Evolutionary conservation across 2,888 invertebrate genomes (phyloP).

Genomic region (Hypomecis punctinalis): DNA sequence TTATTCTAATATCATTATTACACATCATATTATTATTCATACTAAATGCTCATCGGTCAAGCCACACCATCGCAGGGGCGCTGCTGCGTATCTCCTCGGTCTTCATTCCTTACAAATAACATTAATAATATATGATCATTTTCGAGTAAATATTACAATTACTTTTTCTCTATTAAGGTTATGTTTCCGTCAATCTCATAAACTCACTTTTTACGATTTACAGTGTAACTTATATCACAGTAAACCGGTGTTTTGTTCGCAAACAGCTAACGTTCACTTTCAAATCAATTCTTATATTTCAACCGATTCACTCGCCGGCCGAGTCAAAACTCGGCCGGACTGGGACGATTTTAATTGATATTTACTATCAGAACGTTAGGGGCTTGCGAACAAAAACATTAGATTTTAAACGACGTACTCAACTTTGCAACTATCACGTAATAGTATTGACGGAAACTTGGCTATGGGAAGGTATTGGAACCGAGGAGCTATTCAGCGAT

Average conservation of each 20-base stretch:
- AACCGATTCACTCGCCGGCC: background rate
- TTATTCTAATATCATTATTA: too few relatives aligned
- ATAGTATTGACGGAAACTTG: constrained; percentile 4
- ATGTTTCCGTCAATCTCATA: too few relatives aligned
- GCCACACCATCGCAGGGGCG: too few relatives aligned
- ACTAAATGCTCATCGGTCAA: too few relatives aligned
- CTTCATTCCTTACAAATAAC: too few relatives aligned
- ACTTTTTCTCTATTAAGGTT: too few relatives aligned
- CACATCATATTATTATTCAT: too few relatives aligned
- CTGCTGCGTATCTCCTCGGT: too few relatives aligned
- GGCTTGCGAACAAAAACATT: constrained; percentile 4
- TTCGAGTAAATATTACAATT: too few relatives aligned
- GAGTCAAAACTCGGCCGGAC: constrained; percentile 2
- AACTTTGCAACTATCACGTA: background rate
- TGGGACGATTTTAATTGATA: background rate
- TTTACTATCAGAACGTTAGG: constrained; percentile 10
- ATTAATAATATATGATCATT: too few relatives aligned
- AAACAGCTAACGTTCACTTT: background rate
- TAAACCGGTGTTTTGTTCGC: constrained; percentile 9
- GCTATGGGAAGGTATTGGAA: background rate
- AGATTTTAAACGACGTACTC: background rate
- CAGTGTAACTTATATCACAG: too few relatives aligned
- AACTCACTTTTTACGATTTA: too few relatives aligned
- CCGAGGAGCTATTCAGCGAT: background rate
- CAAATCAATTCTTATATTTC: background rate